Base-by-base conservation (phyloP, 2,888 invertebrate genomes). In the Carabus problematicus region DNA sequence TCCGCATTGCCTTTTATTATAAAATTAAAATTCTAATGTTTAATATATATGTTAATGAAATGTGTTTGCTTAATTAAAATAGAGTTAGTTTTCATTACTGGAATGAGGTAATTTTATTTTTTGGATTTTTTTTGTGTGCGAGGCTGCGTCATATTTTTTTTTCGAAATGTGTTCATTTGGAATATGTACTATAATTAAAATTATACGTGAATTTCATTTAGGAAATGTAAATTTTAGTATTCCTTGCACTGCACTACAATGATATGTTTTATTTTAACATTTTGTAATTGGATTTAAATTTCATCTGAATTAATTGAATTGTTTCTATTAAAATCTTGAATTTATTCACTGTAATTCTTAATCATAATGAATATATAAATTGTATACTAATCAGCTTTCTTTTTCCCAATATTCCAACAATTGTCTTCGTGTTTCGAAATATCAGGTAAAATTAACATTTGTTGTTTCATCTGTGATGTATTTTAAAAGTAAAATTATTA, bases 11-110 rank as follows among this genome's bases (percentile, higher is more conserved):
- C 49, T 63, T 47, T 63, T 63, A 63, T 63, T 52, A 63, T 63
- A 49, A 18, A 52, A 63, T 63, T 63, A 64, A 64, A 64, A 64
- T 56, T 64, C 64, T 64, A 64, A 64, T 64, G 56, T 56, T 64
- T 64, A 63, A 64, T 64, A 64, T 64, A 54, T 64, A 64, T 64
- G 64, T 64, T 64, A 64, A 64, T 64, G 45, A 64, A 64, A 64
- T 64, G 56, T 56, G 64, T 64, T 29, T 55, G 39, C 42, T 64
- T 64, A 64, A 64, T 64, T 64, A 64, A 56, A 64, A 55, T 64
- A 64, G 54, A 63, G 54, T 29, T 29, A 29, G 29, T 63, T 54
- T 63, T 63, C 63, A 64, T 64, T 64, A 64, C 29, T 55, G 45
- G 43, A 64, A 64, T 63, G 49, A 52, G 52, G 54, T 54, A 63